A percentile compares a stretch with the other conserved stretches of the same genome.
phyloP scores from a whole-genome alignment of 1,140 invertebrate genomes.

The Tetragnatha versicolor region DNA sequence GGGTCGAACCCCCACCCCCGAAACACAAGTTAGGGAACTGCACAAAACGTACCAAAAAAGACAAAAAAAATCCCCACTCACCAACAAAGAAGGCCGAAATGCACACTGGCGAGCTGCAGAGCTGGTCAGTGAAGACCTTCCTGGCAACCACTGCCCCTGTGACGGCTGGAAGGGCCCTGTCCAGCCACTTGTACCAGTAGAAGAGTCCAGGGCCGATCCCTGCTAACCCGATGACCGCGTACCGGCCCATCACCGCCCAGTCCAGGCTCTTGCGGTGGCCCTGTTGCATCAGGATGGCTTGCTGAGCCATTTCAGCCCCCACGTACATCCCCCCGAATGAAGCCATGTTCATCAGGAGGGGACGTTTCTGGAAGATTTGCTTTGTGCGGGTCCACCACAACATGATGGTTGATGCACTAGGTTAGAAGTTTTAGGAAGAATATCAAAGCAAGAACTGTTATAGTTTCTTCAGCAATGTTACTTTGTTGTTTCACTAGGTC shows the following conservation, averaged over 20 bases:
- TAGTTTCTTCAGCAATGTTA: too few relatives aligned
- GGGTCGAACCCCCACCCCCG: too few relatives aligned
- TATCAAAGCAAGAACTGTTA: too few relatives aligned
- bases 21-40: too few relatives aligned
- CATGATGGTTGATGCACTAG: too few relatives aligned
- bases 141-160: slow-evolving; percentile 71
- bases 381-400: not conserved
- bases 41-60: too few relatives aligned
- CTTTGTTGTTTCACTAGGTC: too few relatives aligned
- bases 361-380: slow-evolving; percentile 65
- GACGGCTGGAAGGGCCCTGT: slow-evolving; percentile 72
- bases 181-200: slow-evolving; percentile 80
- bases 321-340: slow-evolving; percentile 80
- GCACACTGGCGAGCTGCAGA: slow-evolving; percentile 76
- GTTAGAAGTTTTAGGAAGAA: too few relatives aligned
- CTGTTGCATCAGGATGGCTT: slow-evolving; percentile 64
- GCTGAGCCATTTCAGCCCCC: slow-evolving; percentile 79
- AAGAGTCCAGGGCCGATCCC: slow-evolving; percentile 70
- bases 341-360: slow-evolving; percentile 75
- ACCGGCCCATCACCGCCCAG: slow-evolving; percentile 66
- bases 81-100: slow-evolving; percentile 75
- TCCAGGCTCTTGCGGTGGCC: slow-evolving; percentile 22
- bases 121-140: slow-evolving; percentile 80
- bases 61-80: slow-evolving; percentile 63
- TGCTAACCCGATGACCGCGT: slow-evolving; percentile 70